Evolutionary conservation across 1,140 invertebrate genomes (phyloP).

Genomic region (Drosophila repleta): DNA sequence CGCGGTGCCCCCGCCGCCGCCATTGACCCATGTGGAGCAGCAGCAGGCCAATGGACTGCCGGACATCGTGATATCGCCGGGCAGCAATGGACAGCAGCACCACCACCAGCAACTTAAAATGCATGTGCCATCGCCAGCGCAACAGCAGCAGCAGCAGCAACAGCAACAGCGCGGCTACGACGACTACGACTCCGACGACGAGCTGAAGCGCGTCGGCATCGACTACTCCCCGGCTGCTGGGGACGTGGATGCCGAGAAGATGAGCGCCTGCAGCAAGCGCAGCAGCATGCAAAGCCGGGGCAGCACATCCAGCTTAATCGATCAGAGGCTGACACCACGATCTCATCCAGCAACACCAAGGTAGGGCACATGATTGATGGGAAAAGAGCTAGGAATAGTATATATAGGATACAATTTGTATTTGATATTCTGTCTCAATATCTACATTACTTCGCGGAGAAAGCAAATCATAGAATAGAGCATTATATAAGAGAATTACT

Average conservation of each 20-base stretch:
- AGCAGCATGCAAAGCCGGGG: constrained; percentile 95
- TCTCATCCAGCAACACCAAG: constrained; percentile 95
- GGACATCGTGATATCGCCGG: constrained; percentile 81
- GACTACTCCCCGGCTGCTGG: constrained; percentile 91
- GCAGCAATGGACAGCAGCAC: constrained; percentile 80
- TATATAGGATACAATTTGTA: too few species aligned
- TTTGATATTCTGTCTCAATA: too few species aligned
- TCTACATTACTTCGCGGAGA: too few species aligned
- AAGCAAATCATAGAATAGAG: too few species aligned
- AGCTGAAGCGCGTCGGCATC: constrained; percentile 93
- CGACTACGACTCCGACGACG: constrained; percentile 96
- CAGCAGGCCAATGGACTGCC: constrained; percentile 63
- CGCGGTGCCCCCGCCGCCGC: constrained; percentile 51
- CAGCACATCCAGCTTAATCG: constrained; percentile 92
- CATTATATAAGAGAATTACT: too few species aligned
- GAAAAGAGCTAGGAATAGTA: too few species aligned
- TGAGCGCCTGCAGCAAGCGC: constrained; percentile 91
- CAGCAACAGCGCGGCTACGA: constrained; percentile 87
- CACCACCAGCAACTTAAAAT: constrained; percentile 61
- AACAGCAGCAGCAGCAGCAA: constrained; percentile 60
- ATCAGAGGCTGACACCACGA: constrained; percentile 92
- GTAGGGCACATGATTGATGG: constrained; percentile 72
- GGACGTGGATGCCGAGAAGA: constrained; percentile 85
- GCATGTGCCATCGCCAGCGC: constrained; percentile 57
- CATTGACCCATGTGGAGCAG: constrained; percentile 52